Evolutionary conservation across 92 coral and sea anemone genomes (phyloP), one percentile per base, ranked within the genome.

Genomic region (Bergia sp.): DNA sequence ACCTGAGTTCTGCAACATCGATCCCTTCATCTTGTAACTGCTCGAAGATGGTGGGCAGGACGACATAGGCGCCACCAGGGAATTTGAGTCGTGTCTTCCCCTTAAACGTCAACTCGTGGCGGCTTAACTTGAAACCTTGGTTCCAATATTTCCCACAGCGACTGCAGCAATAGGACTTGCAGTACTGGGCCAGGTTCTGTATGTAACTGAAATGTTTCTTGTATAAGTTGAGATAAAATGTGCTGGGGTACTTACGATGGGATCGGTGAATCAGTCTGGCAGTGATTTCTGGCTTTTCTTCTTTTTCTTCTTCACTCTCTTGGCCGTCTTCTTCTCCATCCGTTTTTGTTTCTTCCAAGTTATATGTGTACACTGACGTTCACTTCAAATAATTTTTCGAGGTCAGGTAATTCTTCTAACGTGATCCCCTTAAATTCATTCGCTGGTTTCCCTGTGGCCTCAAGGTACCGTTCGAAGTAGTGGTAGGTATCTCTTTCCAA

Each of bases 71-170:
- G 12, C 88, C 76, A 20, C 94, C 91, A 37, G 94, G 92, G 75
- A 92, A 92, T 80, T 86, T 80, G 79, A 77, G 81, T 0, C 82
- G 76, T 2, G 89, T 90, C 45, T 81, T 92, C 0, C 58, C 91
- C 50, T 89, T 90, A 36, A 92, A 89, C 10, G 85, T 86, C 49
- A 58, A 72, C 23, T 92, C 94, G 42, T 86, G 92, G 0, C 88
- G 92, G 36, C 74, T 40, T 9, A 85, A 58, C 72, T 15, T 55
- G 16, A 29, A 10, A 1, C n/a, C 89, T 4, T 20, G 72, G 38
- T 92, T 92, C 94, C 94, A 89, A 37, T 20, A 86, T 61, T 89
- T 89, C 1, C 84, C 92, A 81, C 94, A 92, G 1, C 85, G 87
- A 20, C 90, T 80, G 75, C 92, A 92, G 45, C 65, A 45, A 79